Percentiles rank a stretch among this genome's conserved stretches.
Evolutionary conservation across 2,888 invertebrate genomes (phyloP).

Genomic region (Xanthorhoe designata): DNA sequence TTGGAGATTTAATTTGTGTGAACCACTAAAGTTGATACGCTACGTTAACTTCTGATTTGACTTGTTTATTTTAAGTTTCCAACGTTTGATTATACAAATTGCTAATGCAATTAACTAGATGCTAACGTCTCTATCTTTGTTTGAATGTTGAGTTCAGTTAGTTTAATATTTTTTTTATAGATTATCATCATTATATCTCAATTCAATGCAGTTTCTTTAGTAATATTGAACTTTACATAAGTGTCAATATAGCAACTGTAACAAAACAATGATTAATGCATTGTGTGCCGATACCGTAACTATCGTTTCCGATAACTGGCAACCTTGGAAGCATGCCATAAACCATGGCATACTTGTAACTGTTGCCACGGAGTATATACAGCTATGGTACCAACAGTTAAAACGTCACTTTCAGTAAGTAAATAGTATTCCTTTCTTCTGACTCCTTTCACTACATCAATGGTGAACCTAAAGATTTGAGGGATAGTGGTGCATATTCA

Average conservation of each 20-base stretch:
- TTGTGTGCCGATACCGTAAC: constrained; percentile 49
- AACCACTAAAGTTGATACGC: constrained; percentile 67
- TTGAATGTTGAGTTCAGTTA: not conserved
- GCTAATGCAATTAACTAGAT: constrained; percentile 19
- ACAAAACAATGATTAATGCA: constrained; percentile 51
- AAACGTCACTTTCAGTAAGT: not conserved
- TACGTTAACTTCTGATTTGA: constrained; percentile 56
- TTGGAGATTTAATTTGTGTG: constrained; percentile 78
- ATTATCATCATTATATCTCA: not conserved
- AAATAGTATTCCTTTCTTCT: no score
- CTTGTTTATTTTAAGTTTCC: constrained; percentile 56
- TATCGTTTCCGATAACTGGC: constrained; percentile 51
- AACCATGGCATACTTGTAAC: constrained; percentile 44
- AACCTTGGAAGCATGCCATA: constrained; percentile 53
- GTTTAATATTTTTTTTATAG: not conserved
- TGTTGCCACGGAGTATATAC: constrained; percentile 22
- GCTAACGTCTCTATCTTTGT: not conserved
- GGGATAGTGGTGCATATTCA: no score
- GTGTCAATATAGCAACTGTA: constrained; percentile 35
- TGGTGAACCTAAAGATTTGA: no score
- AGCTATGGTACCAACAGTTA: constrained; percentile 2
- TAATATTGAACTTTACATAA: constrained; percentile 32
- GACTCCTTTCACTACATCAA: no score
- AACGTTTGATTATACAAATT: constrained; percentile 35
- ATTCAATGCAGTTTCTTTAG: not conserved